A percentile compares a stretch with the other conserved stretches of the same genome.
Conservation (phyloP, 1,140 invertebrate genomes). For the Drosophila seguyi region DNA sequence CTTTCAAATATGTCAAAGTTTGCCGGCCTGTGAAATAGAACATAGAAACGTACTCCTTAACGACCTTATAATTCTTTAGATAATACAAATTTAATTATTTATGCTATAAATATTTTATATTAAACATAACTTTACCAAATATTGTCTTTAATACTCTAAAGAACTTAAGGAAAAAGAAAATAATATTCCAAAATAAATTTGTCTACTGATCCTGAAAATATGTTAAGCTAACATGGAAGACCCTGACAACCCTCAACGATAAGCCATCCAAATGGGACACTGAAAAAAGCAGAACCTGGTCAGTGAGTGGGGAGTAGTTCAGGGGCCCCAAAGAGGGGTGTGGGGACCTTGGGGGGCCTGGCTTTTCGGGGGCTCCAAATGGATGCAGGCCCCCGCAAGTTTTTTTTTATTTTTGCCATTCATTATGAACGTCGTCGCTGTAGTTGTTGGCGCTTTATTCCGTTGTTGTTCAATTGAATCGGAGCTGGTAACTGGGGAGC, state of each 20-base stretch:
- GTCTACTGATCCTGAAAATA: no score
- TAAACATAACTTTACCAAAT: no score
- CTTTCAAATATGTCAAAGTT: no score
- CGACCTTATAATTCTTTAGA: no score
- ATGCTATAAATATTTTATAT: no score
- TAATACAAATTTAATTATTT: no score
- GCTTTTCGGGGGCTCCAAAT: conserved; percentile 27
- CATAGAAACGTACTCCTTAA: no score
- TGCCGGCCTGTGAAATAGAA: no score
- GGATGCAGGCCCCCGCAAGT: conserved; percentile 51
- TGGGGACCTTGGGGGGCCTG: not conserved
- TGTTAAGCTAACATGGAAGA: not conserved
- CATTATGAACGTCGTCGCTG: conserved; percentile 72
- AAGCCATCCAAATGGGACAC: conserved; percentile 53
- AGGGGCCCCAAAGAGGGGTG: not conserved
- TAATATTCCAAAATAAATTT: not conserved
- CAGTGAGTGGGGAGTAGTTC: conserved; percentile 35
- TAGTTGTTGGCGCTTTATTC: conserved; percentile 47
- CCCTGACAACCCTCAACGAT: conserved; percentile 33
- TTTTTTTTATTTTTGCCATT: conserved; percentile 41
- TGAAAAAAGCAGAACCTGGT: conserved; percentile 46
- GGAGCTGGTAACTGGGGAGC: conserved; percentile 39
- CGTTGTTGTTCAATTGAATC: conserved; percentile 77
- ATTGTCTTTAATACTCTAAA: no score
- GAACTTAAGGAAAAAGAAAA: not conserved